Evolutionary conservation across 2,888 invertebrate species (phyloP), one percentile per base, ranked within the genome.

Genomic region (Athetis lepigone): DNA sequence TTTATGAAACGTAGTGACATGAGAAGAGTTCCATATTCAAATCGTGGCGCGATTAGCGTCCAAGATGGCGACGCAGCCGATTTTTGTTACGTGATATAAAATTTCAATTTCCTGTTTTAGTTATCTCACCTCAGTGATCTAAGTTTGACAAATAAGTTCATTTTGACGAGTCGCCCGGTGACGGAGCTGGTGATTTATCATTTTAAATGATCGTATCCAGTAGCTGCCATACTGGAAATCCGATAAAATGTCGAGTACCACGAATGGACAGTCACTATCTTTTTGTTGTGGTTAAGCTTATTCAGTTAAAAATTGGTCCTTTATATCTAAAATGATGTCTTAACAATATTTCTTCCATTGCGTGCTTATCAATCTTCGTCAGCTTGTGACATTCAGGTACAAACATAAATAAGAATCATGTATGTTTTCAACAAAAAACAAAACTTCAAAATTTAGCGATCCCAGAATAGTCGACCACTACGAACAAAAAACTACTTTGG

Each of bases 71-170:
- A 72, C 83, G 80, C 78, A 82, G 83, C 87, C 83, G 94, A 93
- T 94, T 93, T 93, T 93, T 88, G 90, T 86, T 85, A 90, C 86
- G 92, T 88, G 94, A 94, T 94, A 94, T 92, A 92, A 90, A 94
- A 94, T 92, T 93, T 92, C 94, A 94, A 94, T 94, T 94, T 94
- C 94, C 94, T 94, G 92, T 87, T 87, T 85, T 81, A 83, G 82
- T 93, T 94, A 94, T 94, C 93, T 82, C 77, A 75, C 77, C 80
- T 77, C 85, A 83, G 84, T 91, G 91, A 94, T 94, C 94, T 92
- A 86, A 88, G 89, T 92, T 92, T 94, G 94, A 94, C 94, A 94
- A 94, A 94, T 94, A 92, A 90, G 93, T 91, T 93, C 90, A 90
- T 93, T 94, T 93, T 94, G 94, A 93, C 92, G 93, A 91, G 90